phyloP scores from a whole-genome alignment of 1,140 invertebrate species.

The Zophobas atratus region DNA sequence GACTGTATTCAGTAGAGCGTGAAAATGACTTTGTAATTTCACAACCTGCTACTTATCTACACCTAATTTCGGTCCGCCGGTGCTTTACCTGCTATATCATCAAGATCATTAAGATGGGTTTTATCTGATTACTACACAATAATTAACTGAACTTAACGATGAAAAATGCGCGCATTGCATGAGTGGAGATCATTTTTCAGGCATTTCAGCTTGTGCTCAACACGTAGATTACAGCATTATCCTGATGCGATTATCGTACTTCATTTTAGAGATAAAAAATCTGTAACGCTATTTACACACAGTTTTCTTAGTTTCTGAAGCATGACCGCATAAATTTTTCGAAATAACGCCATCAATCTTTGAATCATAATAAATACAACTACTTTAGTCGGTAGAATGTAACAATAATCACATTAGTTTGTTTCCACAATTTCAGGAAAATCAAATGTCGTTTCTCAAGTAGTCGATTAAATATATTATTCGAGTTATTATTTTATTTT shows the following conservation, averaged over 20 bases:
- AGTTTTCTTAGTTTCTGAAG: no score
- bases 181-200: conserved; percentile 13
- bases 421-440: no score
- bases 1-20: neutral
- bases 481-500: no score
- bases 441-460: no score
- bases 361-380: no score
- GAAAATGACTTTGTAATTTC: conserved; percentile 19
- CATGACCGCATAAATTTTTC: no score
- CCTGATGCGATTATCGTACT: neutral
- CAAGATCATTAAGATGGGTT: neutral
- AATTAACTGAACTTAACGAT: conserved; percentile 13
- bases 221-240: conserved; percentile 14
- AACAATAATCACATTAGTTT: no score
- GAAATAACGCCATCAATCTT: no score
- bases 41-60: conserved; percentile 5
- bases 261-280: no score
- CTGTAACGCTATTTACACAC: no score
- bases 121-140: conserved; percentile 4
- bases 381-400: no score
- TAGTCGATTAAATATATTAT: no score
- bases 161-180: conserved; percentile 5
- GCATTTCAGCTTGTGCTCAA: neutral
- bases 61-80: conserved; percentile 7
- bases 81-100: conserved; percentile 2